Evolutionary conservation across 2,888 invertebrate species (phyloP), one percentile per base, ranked within the genome.

Genomic region (Cephonodes hylas): DNA sequence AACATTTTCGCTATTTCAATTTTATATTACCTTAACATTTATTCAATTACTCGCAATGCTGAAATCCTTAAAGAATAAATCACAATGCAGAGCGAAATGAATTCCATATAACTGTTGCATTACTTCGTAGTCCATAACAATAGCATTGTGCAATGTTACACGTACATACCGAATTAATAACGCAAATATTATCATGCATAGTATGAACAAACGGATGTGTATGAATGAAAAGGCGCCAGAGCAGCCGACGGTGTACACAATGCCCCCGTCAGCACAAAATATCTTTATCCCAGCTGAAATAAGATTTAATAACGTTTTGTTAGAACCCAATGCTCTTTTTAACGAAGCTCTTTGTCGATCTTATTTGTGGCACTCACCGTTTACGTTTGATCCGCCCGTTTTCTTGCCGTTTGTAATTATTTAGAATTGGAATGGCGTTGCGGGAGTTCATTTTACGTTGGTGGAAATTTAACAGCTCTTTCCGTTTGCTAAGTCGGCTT

Each of bases 231-330:
- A 77, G 77, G 77, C 75, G 77, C 75, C 67, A 76, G 73, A 76
- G 74, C 74, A 74, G 77, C 78, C 70, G 68, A 73, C 73, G 66
- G 68, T 70, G 66, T 63, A 68, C 65, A 83, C 82, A 84, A 83
- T 76, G 62, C 63, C 59, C 68, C 70, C 69, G 70, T 74, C 74
- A 65, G 72, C 78, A 71, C 68, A 83, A 81, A 85, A 78, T 53
- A 81, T 83, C 78, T 78, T 80, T 74, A 84, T 82, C 78, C 75
- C 68, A 72, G 27, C 31, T 71, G 68, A 84, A 88, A 86, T 83
- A 72, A 85, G 88, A 86, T 90, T 89, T 89, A 90, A 90, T 89
- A 90, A 89, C 84, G 84, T 89, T 90, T 87, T 87, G 85, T 89
- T 81, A 79, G 76, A 68, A 68, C 71, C 75, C 76, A 81, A 83